Percentiles rank a stretch among this genome's conserved stretches.
Evolutionary conservation across 2,797 vertebrate species (phyloP).

Genomic region (Tenualosa ilisha): DNA sequence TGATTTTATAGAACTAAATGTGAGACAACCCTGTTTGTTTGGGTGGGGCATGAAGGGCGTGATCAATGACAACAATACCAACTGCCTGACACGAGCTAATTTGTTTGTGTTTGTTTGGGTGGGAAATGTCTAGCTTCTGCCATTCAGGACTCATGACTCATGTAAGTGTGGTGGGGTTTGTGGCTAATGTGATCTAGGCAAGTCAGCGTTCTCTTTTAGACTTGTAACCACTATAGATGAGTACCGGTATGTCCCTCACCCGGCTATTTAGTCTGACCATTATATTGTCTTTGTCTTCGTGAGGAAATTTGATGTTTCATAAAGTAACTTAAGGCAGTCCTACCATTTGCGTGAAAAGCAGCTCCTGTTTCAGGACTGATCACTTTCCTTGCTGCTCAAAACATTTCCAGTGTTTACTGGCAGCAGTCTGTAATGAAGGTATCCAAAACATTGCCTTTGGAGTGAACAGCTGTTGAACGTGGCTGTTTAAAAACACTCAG

Average conservation of each 20-base stretch:
- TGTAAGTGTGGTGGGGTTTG: neutral
- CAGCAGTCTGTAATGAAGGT: neutral
- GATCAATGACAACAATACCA: too few relatives aligned
- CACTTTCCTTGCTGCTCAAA: neutral
- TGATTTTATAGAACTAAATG: neutral
- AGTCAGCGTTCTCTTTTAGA: neutral
- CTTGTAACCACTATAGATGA: too few relatives aligned
- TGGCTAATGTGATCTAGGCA: neutral
- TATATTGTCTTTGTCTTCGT: neutral
- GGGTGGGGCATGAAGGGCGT: neutral
- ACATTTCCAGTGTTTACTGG: neutral
- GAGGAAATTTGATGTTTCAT: neutral
- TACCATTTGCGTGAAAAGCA: neutral
- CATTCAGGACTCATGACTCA: neutral
- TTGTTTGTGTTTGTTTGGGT: too few relatives aligned
- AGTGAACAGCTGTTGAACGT: conserved; percentile 12
- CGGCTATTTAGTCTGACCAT: neutral
- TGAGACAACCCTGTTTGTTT: neutral
- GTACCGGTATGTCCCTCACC: too few relatives aligned
- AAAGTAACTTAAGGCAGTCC: neutral
- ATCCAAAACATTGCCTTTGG: neutral
- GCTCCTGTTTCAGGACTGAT: neutral
- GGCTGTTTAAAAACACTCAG: neutral
- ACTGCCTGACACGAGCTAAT: too few relatives aligned
- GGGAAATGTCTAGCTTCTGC: neutral